Percentiles rank a stretch among this genome's conserved stretches.
Evolutionary conservation across 2,113 vertebrate genomes (phyloP).

Genomic region (Coryphaenoides rupestris): DNA sequence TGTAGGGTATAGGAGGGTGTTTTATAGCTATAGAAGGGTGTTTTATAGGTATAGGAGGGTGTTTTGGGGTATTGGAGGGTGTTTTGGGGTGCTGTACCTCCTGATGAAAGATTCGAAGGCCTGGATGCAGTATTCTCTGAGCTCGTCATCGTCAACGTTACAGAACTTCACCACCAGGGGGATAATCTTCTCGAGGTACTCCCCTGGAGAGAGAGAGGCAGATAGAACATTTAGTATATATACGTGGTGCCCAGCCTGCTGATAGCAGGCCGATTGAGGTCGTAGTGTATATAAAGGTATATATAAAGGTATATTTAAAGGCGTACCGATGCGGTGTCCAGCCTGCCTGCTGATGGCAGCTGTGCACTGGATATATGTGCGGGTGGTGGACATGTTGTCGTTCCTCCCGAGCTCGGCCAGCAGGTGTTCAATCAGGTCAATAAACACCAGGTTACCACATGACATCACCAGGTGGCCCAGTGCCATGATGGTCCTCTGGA

Average conservation of each 20-base stretch:
- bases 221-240: neutral
- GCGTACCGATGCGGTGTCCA: constrained; percentile 91
- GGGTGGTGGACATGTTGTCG: constrained; percentile 98
- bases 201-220: constrained; percentile 73
- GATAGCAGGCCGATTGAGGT: too few relatives aligned
- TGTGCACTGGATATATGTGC: constrained; percentile 98
- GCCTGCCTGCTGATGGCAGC: constrained; percentile 99
- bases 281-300: too few relatives aligned
- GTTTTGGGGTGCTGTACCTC: constrained; percentile 73
- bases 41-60: neutral
- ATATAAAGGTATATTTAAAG: too few relatives aligned
- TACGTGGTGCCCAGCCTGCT: too few relatives aligned
- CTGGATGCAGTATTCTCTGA: constrained; percentile 98
- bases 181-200: constrained; percentile 98
- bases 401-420: constrained; percentile 94
- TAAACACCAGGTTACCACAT: constrained; percentile 97
- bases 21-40: too few relatives aligned
- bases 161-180: constrained; percentile 98
- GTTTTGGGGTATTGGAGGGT: neutral
- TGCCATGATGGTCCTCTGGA: constrained; percentile 94
- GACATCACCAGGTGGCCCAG: constrained; percentile 98
- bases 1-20: too few relatives aligned
- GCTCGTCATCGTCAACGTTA: constrained; percentile 94
- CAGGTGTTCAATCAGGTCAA: constrained; percentile 97
- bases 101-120: constrained; percentile 98